Conservation (phyloP, 2,113 vertebrate species). For the Oenanthe melanoleuca region DNA sequence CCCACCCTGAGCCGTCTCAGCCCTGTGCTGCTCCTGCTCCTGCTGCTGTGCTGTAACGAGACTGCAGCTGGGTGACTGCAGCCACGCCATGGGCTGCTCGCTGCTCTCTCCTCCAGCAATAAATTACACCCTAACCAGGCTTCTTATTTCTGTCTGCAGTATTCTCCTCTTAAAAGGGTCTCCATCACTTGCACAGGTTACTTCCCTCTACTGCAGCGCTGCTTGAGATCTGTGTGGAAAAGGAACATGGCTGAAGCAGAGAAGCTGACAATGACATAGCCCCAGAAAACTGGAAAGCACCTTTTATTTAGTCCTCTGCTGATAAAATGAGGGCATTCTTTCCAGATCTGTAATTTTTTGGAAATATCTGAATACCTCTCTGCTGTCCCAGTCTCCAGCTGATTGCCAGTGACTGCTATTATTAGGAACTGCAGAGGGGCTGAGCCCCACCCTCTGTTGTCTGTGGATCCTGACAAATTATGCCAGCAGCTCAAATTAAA, state of each 20-base stretch:
- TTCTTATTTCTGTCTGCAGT: not conserved
- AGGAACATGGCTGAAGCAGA: conserved; percentile 2
- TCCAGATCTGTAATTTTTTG: not conserved
- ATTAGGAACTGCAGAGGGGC: not conserved
- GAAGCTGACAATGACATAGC: not conserved
- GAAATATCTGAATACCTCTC: not conserved
- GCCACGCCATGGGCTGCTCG: not conserved
- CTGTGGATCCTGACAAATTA: conserved; percentile 28
- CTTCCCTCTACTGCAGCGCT: not conserved
- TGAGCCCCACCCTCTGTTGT: conserved; percentile 11
- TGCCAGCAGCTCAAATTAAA: conserved; percentile 6
- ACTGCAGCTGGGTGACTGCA: not conserved
- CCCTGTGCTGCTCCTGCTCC: not conserved
- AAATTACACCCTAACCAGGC: not conserved
- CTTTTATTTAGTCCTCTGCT: not conserved
- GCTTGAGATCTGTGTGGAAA: not conserved
- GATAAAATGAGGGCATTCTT: not conserved
- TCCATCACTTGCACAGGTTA: not conserved
- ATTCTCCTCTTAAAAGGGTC: not conserved
- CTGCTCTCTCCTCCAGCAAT: not conserved
- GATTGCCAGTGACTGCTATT: conserved; percentile 41
- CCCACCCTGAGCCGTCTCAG: not conserved
- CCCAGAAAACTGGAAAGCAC: not conserved
- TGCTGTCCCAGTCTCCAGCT: not conserved
- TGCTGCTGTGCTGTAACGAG: not conserved